Percentiles rank a stretch among this genome's conserved stretches.
Evolutionary conservation across 2,113 vertebrate species (phyloP).

Genomic region (Rhabdomys dilectus): DNA sequence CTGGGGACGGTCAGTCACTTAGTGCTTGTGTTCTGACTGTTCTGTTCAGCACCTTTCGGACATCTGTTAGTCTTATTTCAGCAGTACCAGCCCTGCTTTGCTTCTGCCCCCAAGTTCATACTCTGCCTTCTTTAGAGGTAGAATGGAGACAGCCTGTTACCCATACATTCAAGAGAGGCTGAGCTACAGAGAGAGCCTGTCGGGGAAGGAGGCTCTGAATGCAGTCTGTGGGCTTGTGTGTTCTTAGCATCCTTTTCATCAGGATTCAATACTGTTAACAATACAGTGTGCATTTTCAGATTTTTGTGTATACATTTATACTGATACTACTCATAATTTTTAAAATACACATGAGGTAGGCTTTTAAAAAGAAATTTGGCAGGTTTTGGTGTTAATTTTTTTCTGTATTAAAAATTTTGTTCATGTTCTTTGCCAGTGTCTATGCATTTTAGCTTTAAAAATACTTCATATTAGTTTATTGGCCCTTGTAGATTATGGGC

Average conservation of each 20-base stretch:
- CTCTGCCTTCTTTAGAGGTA: background rate
- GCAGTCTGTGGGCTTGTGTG: background rate
- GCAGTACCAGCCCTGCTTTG: background rate
- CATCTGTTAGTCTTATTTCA: background rate
- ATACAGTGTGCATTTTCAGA: background rate
- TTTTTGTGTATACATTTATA: background rate
- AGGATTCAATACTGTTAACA: background rate
- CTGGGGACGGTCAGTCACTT: background rate
- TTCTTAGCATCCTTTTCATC: background rate
- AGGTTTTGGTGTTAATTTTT: slow-evolving; percentile 29
- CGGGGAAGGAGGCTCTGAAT: background rate
- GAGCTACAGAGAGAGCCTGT: background rate
- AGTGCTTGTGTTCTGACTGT: background rate
- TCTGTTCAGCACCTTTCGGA: background rate
- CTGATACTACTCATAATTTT: background rate
- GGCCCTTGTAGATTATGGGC: background rate
- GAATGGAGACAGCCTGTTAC: background rate
- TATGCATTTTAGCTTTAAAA: slow-evolving; percentile 28
- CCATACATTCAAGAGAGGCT: background rate
- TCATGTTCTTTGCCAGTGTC: background rate
- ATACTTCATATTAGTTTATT: background rate
- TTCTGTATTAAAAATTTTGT: background rate
- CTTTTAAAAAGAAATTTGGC: background rate
- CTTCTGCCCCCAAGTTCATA: too few species aligned
- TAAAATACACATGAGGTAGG: background rate